These are phyloP conservation scores for Akabosia matsudoensis DNA, from an alignment of 1,140 invertebrate species.

Conservation along the genomic window DNA sequence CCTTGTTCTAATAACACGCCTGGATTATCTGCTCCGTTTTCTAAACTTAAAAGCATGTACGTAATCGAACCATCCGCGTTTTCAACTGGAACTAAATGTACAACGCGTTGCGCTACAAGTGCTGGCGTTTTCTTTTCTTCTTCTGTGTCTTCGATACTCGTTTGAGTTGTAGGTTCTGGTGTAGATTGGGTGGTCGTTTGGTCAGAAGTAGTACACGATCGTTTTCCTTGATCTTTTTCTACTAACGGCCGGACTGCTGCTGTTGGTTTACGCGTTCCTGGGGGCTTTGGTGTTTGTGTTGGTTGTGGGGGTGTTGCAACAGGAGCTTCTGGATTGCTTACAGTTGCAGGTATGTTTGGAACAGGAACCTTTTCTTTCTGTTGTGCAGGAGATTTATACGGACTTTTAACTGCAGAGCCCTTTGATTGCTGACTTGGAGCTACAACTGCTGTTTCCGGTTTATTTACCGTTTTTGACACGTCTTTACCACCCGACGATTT, in stretches of 20 bases:
- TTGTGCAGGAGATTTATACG: background rate
- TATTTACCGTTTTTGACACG: too few relatives aligned
- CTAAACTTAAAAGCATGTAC: slow-evolving; percentile 37
- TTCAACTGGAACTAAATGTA: slow-evolving; percentile 41
- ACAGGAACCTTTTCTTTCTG: background rate
- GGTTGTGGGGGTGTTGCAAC: background rate
- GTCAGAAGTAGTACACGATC: too few relatives aligned
- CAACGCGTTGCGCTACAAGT: background rate
- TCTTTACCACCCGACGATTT: too few relatives aligned
- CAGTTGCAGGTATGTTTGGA: background rate
- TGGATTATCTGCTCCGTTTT: slow-evolving; percentile 16
- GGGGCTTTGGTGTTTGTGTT: background rate
- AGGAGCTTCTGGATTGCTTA: background rate
- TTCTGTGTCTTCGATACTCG: background rate
- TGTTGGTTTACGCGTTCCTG: background rate
- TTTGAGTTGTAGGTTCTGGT: background rate
- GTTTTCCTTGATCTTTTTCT: too few relatives aligned
- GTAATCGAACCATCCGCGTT: slow-evolving; percentile 39
- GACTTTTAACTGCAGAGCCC: too few relatives aligned
- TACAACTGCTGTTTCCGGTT: background rate
- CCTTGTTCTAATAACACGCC: slow-evolving; percentile 22
- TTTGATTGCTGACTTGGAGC: too few relatives aligned
- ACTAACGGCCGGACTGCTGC: background rate
- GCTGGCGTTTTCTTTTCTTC: slow-evolving; percentile 5
- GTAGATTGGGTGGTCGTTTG: too few relatives aligned